A percentile compares a stretch with the other conserved stretches of the same genome.
Conservation (phyloP, 2,113 vertebrate species). For the Oenanthe melanoleuca region DNA sequence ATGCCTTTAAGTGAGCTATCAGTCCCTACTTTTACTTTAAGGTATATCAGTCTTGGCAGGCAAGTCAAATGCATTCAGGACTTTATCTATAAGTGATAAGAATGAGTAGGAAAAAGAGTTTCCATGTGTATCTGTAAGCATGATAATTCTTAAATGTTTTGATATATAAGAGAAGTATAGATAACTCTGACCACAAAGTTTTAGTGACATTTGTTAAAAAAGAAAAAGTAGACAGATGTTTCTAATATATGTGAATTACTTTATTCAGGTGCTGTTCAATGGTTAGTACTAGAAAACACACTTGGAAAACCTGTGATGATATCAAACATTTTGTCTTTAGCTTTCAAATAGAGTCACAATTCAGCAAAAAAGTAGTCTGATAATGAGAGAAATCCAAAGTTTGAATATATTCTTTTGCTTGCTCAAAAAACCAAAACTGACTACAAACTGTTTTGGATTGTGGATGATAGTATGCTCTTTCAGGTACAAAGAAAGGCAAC, state of each 20-base stretch:
- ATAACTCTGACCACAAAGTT: neutral
- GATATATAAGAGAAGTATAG: neutral
- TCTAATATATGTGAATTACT: neutral
- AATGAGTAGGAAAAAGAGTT: neutral
- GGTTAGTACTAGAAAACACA: neutral
- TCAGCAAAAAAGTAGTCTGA: neutral
- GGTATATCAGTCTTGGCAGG: neutral
- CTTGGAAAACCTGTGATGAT: neutral
- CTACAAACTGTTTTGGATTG: neutral
- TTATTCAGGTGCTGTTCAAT: neutral
- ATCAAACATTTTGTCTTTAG: neutral
- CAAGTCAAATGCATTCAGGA: neutral
- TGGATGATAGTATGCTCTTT: neutral
- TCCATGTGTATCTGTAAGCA: neutral
- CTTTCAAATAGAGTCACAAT: neutral
- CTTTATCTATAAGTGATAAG: neutral
- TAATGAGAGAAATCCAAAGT: neutral
- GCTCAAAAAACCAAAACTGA: neutral
- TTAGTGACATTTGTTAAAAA: neutral
- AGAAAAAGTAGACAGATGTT: neutral
- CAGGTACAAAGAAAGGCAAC: neutral
- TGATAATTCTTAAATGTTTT: neutral
- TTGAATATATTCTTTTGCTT: neutral
- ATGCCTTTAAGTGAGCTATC: neutral
- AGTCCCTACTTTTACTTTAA: neutral